A percentile compares a stretch with the other conserved stretches of the same genome.
Conservation (phyloP, 1,140 invertebrate genomes). For the Epicauta chinensis region DNA sequence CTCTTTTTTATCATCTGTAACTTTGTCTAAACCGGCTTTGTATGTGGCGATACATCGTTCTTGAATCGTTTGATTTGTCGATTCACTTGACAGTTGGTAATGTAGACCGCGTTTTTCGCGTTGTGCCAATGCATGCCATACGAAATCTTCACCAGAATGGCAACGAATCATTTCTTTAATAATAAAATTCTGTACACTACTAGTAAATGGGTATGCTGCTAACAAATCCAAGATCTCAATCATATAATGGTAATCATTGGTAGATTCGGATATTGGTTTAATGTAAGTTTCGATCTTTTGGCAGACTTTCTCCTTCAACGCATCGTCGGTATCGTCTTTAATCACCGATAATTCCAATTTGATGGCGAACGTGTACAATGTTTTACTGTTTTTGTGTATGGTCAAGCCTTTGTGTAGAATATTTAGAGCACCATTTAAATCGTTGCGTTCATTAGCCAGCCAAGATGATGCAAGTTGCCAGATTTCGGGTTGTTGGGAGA, state of each 20-base stretch:
- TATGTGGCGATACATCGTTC: slow-evolving; percentile 16
- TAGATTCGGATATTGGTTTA: slow-evolving; percentile 13
- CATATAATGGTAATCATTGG: slow-evolving; percentile 20
- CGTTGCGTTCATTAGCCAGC: slow-evolving; percentile 17
- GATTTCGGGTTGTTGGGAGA: slow-evolving; percentile 17
- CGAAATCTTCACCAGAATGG: slow-evolving; percentile 12
- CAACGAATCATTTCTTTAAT: slow-evolving; percentile 18
- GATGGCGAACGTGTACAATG: slow-evolving; percentile 18
- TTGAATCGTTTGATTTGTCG: slow-evolving; percentile 1
- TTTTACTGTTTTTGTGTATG: slow-evolving; percentile 19
- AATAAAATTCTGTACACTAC: slow-evolving; percentile 19
- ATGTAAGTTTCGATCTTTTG: slow-evolving; percentile 11
- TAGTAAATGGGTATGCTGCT: slow-evolving; percentile 19
- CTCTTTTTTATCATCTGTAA: slow-evolving; percentile 15
- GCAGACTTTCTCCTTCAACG: slow-evolving; percentile 2
- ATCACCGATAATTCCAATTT: slow-evolving; percentile 14
- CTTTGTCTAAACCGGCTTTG: slow-evolving; percentile 20
- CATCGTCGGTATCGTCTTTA: background rate
- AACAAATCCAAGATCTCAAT: slow-evolving; percentile 24
- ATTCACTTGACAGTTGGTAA: background rate
- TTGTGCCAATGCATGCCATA: slow-evolving; percentile 28
- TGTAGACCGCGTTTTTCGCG: slow-evolving; percentile 24
- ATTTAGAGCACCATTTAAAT: slow-evolving; percentile 13
- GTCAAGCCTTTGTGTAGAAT: slow-evolving; percentile 15
- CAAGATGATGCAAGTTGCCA: slow-evolving; percentile 22